Percentiles rank a stretch among this genome's conserved stretches.
phyloP scores from a whole-genome alignment of 92 coral and sea anemone species.

The Meandrina meandrites region DNA sequence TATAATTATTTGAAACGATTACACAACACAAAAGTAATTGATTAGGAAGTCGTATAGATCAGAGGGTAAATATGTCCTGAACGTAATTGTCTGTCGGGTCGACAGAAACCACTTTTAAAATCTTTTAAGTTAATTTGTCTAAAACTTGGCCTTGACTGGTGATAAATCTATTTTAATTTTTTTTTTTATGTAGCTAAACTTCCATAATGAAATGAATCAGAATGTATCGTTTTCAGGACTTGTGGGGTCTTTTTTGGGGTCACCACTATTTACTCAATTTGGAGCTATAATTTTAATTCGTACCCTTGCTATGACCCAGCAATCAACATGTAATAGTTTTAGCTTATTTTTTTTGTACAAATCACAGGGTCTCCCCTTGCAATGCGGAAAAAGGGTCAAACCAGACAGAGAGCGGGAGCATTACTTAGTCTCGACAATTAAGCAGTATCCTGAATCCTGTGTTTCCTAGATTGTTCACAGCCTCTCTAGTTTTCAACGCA shows the following conservation, averaged over 20 bases:
- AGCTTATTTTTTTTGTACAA: background rate
- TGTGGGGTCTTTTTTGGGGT: background rate
- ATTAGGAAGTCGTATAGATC: background rate
- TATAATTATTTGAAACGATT: constrained; percentile 2
- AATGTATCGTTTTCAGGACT: background rate
- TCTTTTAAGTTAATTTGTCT: background rate
- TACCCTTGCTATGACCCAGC: background rate
- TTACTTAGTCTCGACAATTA: background rate
- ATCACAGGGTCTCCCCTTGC: background rate
- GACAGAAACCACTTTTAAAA: background rate
- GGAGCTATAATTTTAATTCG: background rate
- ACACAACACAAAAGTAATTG: background rate
- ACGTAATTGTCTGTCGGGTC: background rate
- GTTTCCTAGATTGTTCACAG: too few species aligned
- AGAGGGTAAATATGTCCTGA: background rate
- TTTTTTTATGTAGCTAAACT: background rate
- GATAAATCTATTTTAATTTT: background rate
- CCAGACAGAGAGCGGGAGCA: background rate
- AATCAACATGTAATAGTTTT: background rate
- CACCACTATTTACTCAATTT: background rate
- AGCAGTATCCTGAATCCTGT: too few species aligned
- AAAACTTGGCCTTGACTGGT: background rate
- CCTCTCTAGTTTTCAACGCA: too few species aligned
- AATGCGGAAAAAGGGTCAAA: background rate
- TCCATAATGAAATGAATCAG: background rate